Conservation (phyloP, 1,140 invertebrate genomes). For the Amyelois transitella region DNA sequence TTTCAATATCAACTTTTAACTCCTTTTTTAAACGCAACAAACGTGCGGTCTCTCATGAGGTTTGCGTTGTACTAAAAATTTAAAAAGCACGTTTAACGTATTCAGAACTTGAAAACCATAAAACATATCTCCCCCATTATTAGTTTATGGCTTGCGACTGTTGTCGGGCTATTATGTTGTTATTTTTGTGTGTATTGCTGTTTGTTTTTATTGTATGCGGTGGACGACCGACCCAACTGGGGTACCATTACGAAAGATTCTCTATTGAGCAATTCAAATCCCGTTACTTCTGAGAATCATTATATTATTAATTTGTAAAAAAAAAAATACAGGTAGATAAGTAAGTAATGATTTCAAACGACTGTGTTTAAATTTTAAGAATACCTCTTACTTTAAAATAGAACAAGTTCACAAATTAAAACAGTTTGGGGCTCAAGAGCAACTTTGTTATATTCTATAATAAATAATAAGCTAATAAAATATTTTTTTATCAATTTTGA, state of each 20-base stretch:
- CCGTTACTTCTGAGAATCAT: slow-evolving; percentile 21
- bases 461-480: too few relatives aligned
- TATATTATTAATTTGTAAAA: too few relatives aligned
- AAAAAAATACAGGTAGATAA: too few relatives aligned
- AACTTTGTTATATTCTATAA: too few relatives aligned
- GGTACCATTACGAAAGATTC: slow-evolving; percentile 43
- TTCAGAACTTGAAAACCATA: slow-evolving; percentile 69
- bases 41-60: slow-evolving; percentile 54
- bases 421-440: too few relatives aligned
- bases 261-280: slow-evolving; percentile 42
- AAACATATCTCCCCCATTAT: slow-evolving; percentile 74
- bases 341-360: not conserved
- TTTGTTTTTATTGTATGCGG: slow-evolving; percentile 71
- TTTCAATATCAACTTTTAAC: slow-evolving; percentile 1
- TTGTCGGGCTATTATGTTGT: slow-evolving; percentile 64
- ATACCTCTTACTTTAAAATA: not conserved
- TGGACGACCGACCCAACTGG: slow-evolving; percentile 60
- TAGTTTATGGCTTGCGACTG: slow-evolving; percentile 71
- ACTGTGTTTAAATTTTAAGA: not conserved
- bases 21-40: slow-evolving; percentile 21
- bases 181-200: slow-evolving; percentile 62
- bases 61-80: slow-evolving; percentile 58
- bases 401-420: not conserved
- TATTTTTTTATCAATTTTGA: too few relatives aligned
- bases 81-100: slow-evolving; percentile 57